Base-by-base conservation (phyloP, 2,797 vertebrate species). In the Epinephelus awoara region DNA sequence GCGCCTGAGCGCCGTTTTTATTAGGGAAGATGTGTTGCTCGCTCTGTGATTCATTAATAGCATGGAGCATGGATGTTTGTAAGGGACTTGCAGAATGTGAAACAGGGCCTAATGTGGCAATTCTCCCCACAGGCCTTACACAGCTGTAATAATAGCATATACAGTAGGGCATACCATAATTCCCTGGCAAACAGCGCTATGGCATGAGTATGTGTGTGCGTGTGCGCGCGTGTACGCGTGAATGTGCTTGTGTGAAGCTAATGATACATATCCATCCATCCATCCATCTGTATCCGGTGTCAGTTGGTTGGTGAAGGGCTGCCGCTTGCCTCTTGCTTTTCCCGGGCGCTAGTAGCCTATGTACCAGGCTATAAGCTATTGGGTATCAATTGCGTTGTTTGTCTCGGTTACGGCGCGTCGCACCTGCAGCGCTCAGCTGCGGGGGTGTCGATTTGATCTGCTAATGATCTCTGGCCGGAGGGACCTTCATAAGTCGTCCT, bases 381-480 rank as follows among this genome's bases (percentile, higher is more conserved):
- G 66, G 56, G 23, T 34, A 40, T 80, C 72, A 69, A 12, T 49
- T 71, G 85, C 71, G 77, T 79, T 85, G 84, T 80, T 80, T 79
- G 84, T 88, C 50, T 77, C 54, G 58, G 77, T 75, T 49, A n/a
- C 68, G 67, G 79, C 62, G 69, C 77, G 70, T 83, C 79, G 72
- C 76, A 84, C 87, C 89, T 85, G 90, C 85, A 74, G 87, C 71
- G 75, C 67, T 1, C 56, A 75, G 55, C 77, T 58, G 85, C 50
- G 72, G 85, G 75, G 69, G 67, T 58, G 61, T 62, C 21, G 66
- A 57, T 85, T 75, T 75, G 77, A 82, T 85, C 78, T 7, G 75
- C 18, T 54, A 42, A 64, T 63, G 67, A 85, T 89, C 85, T 75
- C 11, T 42, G 72, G 79, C 76, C 51, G 71, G 70, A 66, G 84